phyloP scores from a whole-genome alignment of 1,140 invertebrate species.

The Melipona quadrifasciata region DNA sequence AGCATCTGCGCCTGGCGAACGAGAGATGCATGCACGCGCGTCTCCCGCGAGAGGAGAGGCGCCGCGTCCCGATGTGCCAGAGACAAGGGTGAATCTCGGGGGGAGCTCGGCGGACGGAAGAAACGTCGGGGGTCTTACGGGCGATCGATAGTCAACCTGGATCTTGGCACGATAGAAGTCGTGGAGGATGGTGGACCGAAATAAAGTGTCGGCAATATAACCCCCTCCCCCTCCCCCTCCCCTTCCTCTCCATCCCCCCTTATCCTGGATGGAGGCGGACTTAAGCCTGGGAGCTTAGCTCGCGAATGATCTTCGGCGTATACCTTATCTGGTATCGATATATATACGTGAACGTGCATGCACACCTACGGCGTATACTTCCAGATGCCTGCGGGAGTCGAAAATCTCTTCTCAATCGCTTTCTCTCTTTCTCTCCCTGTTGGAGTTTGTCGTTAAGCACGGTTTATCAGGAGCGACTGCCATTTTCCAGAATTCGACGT shows the following conservation, averaged over 20 bases:
- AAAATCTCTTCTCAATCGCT: not conserved
- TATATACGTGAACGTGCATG: constrained; percentile 10
- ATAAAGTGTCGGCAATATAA: constrained; percentile 65
- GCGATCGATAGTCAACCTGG: constrained; percentile 65
- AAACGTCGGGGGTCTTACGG: constrained; percentile 30
- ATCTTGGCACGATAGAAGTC: constrained; percentile 57
- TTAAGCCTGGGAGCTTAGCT: constrained; percentile 62
- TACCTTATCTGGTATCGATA: constrained; percentile 55
- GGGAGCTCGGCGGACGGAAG: constrained; percentile 20
- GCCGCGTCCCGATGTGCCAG: not conserved
- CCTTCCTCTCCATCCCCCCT: no score
- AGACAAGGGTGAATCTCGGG: not conserved
- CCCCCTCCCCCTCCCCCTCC: not conserved
- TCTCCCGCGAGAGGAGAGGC: constrained; percentile 4
- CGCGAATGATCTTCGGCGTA: constrained; percentile 58
- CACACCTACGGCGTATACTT: constrained; percentile 1
- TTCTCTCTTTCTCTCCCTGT: no score
- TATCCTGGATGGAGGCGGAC: constrained; percentile 37
- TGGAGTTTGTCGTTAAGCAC: not conserved
- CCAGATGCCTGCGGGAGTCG: constrained; percentile 7
- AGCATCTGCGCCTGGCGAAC: not conserved
- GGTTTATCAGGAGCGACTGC: not conserved
- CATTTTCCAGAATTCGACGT: not conserved
- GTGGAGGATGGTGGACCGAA: constrained; percentile 61
- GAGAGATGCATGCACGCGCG: no score